phyloP scores from a whole-genome alignment of 2,113 vertebrate genomes.

The Diglossa brunneiventris region DNA sequence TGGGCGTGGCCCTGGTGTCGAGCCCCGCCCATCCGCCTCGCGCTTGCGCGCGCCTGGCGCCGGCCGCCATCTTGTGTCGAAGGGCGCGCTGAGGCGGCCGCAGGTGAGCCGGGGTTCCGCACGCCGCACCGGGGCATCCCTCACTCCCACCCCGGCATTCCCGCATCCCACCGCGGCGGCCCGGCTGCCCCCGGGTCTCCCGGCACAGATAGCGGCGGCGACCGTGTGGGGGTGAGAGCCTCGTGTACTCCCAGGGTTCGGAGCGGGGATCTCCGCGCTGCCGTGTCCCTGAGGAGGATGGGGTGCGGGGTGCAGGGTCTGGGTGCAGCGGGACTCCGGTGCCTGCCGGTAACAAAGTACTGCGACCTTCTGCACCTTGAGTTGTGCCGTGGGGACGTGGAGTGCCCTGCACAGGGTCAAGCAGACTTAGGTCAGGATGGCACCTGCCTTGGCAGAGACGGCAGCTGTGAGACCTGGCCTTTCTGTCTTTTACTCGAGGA shows the following conservation, averaged over 20 bases:
- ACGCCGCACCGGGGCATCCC: rapidly evolving
- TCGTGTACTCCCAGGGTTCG: too few relatives aligned
- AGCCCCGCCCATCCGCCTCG: rapidly evolving
- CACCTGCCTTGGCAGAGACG: too few relatives aligned
- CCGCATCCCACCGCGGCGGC: too few relatives aligned
- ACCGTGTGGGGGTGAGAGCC: background rate
- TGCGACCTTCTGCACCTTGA: rapidly evolving
- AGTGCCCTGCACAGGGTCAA: rapidly evolving
- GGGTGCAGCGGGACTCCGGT: background rate
- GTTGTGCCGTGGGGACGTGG: too few relatives aligned
- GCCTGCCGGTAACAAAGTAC: rapidly evolving
- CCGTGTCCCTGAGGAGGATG: background rate
- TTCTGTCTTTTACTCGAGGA: background rate
- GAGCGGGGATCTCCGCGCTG: background rate
- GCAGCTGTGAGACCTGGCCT: background rate
- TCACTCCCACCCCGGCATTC: too few relatives aligned
- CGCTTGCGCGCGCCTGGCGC: background rate
- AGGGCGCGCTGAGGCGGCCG: background rate
- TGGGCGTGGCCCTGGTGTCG: rapidly evolving
- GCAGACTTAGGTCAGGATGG: too few relatives aligned
- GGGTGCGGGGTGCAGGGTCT: background rate
- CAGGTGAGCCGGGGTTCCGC: background rate
- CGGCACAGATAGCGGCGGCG: background rate
- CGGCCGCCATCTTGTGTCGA: background rate
- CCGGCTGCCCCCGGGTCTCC: too few relatives aligned